phyloP scores from a whole-genome alignment of 2,888 invertebrate genomes.

The Papilio gigon region DNA sequence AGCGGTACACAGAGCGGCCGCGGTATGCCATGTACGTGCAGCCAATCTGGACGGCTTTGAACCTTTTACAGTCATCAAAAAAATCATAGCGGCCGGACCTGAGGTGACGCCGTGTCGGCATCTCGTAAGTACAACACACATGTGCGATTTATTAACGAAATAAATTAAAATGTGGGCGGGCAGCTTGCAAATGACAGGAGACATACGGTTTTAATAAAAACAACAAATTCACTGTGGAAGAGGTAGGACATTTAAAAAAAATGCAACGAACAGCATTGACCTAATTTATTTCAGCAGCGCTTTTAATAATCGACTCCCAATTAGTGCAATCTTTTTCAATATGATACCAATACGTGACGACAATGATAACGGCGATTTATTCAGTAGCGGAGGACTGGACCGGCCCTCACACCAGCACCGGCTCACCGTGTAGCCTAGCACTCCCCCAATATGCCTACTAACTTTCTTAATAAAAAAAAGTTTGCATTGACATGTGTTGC shows the following conservation, averaged over 20 bases:
- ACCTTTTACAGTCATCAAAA: conserved; percentile 33
- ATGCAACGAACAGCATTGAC: too few species aligned
- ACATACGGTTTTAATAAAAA: background rate
- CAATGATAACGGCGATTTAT: too few species aligned
- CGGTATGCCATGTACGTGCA: conserved; percentile 1
- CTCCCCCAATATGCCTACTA: too few species aligned
- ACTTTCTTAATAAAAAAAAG: background rate
- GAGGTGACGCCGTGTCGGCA: conserved; percentile 11
- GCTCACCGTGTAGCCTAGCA: too few species aligned
- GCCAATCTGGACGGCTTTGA: conserved; percentile 17
- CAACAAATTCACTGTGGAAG: background rate
- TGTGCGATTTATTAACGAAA: conserved; percentile 6
- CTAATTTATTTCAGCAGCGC: too few species aligned
- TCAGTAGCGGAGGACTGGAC: too few species aligned
- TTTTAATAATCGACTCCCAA: too few species aligned
- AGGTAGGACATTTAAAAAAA: background rate
- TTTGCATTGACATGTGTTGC: background rate
- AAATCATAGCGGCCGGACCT: conserved; percentile 27
- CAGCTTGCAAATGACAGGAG: background rate
- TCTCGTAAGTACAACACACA: background rate
- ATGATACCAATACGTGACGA: too few species aligned
- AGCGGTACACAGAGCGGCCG: conserved; percentile 4
- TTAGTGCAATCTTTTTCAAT: too few species aligned
- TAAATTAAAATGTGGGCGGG: background rate
- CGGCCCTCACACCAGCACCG: too few species aligned